These are phyloP conservation scores for Cosmorhoe ocellata DNA, from an alignment of 2,888 invertebrate species.

Conservation along the genomic window DNA sequence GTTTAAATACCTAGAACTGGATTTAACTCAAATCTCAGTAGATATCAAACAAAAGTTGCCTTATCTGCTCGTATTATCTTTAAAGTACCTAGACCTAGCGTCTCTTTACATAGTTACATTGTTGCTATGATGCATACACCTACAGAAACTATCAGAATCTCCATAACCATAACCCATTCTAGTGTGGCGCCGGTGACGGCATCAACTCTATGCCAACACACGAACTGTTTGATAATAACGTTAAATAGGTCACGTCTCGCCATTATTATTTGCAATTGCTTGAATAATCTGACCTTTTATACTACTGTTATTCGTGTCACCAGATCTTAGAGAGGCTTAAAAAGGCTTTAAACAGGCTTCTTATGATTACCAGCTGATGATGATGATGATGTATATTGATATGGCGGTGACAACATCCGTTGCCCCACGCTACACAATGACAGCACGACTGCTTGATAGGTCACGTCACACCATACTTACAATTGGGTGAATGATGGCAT, in stretches of 20 bases:
- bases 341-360: too few species aligned
- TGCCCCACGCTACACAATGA: conserved; percentile 35
- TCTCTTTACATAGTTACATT: conserved; percentile 7
- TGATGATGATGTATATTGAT: too few species aligned
- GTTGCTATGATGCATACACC: conserved; percentile 8
- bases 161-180: conserved; percentile 40
- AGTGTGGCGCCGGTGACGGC: conserved; percentile 67
- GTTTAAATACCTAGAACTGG: neutral
- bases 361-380: too few species aligned
- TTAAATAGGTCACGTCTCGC: conserved; percentile 49
- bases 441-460: conserved; percentile 22
- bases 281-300: too few species aligned
- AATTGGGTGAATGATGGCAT: conserved; percentile 19
- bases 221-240: conserved; percentile 44
- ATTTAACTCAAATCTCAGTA: neutral
- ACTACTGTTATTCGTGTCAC: too few species aligned
- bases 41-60: neutral
- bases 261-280: too few species aligned
- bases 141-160: conserved; percentile 34
- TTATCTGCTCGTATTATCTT: neutral
- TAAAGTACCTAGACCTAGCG: neutral
- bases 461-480: conserved; percentile 22
- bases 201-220: conserved; percentile 44
- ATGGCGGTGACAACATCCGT: conserved; percentile 54
- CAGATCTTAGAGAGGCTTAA: too few species aligned